Evolutionary conservation across 1,140 invertebrate genomes (phyloP).

Genomic region (Trichonephila clavata): DNA sequence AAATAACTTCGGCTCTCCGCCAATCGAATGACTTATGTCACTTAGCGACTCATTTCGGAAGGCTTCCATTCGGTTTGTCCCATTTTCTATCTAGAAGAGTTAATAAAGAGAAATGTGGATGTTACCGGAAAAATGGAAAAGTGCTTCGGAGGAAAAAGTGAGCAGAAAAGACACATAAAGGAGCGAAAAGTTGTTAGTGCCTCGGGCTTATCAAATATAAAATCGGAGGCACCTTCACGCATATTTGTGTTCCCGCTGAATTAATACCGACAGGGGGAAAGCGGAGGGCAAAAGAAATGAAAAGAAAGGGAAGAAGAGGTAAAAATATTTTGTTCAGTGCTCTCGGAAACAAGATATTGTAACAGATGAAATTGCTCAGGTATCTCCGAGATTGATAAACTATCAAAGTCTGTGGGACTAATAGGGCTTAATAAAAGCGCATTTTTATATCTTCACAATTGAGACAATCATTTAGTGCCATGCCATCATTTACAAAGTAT

Average conservation of each 20-base stretch:
- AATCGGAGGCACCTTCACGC: constrained; percentile 23
- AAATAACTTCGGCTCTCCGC: neutral
- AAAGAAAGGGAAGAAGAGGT: neutral
- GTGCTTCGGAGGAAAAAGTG: constrained; percentile 4
- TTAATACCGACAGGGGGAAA: constrained; percentile 9
- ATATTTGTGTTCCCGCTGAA: constrained; percentile 34
- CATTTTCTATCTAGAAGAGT: constrained; percentile 28
- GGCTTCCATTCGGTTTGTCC: neutral
- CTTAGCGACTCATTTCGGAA: neutral
- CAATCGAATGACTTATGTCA: constrained; percentile 3
- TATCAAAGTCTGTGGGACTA: neutral
- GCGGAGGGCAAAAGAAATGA: neutral
- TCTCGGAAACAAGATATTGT: neutral
- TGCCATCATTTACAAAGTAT: neutral
- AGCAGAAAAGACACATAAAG: constrained; percentile 13
- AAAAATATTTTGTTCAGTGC: constrained; percentile 10
- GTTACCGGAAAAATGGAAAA: constrained; percentile 38
- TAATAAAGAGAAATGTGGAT: constrained; percentile 54
- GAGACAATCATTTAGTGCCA: neutral
- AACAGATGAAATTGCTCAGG: neutral
- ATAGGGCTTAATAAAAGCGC: neutral
- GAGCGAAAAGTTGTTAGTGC: constrained; percentile 41
- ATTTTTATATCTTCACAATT: neutral
- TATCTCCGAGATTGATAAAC: constrained; percentile 8
- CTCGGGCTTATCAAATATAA: constrained; percentile 54